These are phyloP conservation scores for Echeneis naucrates DNA, from an alignment of 2,797 vertebrate species.

Conservation along the genomic window DNA sequence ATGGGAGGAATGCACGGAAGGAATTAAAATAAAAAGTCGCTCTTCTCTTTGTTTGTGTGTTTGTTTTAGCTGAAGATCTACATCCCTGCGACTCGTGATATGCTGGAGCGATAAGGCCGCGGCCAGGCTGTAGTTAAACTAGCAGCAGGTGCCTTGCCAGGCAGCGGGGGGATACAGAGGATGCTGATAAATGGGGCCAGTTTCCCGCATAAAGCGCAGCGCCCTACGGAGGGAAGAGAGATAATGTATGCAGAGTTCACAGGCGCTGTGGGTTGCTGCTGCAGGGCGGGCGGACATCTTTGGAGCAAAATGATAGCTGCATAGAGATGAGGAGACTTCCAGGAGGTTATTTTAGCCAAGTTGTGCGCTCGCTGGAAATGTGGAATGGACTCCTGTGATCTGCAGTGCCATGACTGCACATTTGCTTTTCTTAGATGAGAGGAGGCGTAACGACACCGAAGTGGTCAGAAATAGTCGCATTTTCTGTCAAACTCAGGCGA, in stretches of 20 bases:
- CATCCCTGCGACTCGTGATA: constrained; percentile 66
- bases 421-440: constrained; percentile 30
- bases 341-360: constrained; percentile 57
- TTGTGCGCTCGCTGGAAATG: constrained; percentile 30
- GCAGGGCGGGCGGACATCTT: constrained; percentile 69
- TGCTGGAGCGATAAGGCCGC: constrained; percentile 66
- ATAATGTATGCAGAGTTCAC: constrained; percentile 80
- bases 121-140: constrained; percentile 56
- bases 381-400: constrained; percentile 51
- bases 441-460: constrained; percentile 44
- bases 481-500: background rate
- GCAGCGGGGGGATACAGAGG: constrained; percentile 53
- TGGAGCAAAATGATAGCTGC: constrained; percentile 64
- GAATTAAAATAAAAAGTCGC: constrained; percentile 47
- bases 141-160: constrained; percentile 73
- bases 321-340: constrained; percentile 65
- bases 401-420: constrained; percentile 28
- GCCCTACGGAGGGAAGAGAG: constrained; percentile 53
- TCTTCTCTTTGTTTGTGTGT: constrained; percentile 56
- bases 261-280: constrained; percentile 71
- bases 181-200: constrained; percentile 77
- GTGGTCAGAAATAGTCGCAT: constrained; percentile 16
- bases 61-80: constrained; percentile 62
- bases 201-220: constrained; percentile 69
- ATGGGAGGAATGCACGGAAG: constrained; percentile 11